Evolutionary conservation across 2,888 invertebrate genomes (phyloP).

Genomic region (Heliconius erato): DNA sequence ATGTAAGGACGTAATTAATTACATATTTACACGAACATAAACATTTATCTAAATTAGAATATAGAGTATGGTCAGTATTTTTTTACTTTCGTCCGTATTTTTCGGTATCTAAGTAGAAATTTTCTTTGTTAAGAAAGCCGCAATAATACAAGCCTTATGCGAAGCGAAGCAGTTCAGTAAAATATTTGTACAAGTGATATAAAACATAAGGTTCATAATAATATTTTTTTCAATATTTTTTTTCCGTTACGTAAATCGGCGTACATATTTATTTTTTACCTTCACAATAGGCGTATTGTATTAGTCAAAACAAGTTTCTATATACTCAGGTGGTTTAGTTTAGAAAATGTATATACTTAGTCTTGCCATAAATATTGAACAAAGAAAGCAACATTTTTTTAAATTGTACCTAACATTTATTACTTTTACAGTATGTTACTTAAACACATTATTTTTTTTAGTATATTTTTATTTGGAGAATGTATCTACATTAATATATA

Average conservation of each 20-base stretch:
- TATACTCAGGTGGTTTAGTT: conserved; percentile 33
- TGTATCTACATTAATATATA: too few species aligned
- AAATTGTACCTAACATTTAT: too few species aligned
- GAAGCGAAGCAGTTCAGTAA: conserved; percentile 44
- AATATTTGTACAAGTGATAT: conserved; percentile 55
- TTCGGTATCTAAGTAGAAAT: conserved; percentile 40
- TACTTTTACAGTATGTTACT: too few species aligned
- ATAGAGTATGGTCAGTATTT: conserved; percentile 37
- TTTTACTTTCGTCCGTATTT: conserved; percentile 37
- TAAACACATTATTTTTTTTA: too few species aligned
- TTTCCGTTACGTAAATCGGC: conserved; percentile 42
- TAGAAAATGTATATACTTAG: conserved; percentile 8
- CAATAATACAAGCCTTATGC: conserved; percentile 43
- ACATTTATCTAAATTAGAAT: not conserved
- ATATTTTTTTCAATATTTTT: conserved; percentile 27
- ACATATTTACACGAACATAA: too few species aligned
- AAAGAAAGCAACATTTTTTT: too few species aligned
- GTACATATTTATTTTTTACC: conserved; percentile 34
- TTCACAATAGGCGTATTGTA: conserved; percentile 11
- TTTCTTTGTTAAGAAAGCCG: conserved; percentile 42
- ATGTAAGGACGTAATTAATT: too few species aligned
- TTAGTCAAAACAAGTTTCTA: conserved; percentile 36
- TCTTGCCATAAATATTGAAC: too few species aligned
- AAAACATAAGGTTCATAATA: conserved; percentile 29
- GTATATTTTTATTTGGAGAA: too few species aligned